Base-by-base conservation (phyloP, 2,113 vertebrate genomes). In the Triplophysa siluroides region DNA sequence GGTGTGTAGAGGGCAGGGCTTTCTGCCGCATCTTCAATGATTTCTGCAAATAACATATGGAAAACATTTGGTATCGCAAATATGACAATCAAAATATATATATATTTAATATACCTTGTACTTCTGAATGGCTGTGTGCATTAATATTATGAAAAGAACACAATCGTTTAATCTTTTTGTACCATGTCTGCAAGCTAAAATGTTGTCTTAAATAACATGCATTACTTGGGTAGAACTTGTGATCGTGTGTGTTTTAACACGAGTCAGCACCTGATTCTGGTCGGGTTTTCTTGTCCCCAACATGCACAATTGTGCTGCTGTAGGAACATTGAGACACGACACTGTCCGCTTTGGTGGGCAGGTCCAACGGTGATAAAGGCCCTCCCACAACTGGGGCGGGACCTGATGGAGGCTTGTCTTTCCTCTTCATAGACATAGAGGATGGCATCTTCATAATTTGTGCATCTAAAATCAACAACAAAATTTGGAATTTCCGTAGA, bases 241-340 rank as follows among this genome's bases (percentile, higher is more conserved):
- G 67, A 62, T 18, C n/a, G 8, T 69, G 80, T 67, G 60, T 47
- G 8, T 47, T 58, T 8, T 19, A 1, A 63, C 47, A 26, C 52
- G 72, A 18, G 41, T 73, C 80, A 81, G 71, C 94, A 98, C 97
- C 97, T 88, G 94, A 91, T 87, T 98, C 96, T 0, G 94, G 95
- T 10, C 94, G 95, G 5, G 90, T 73, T 88, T 98, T 99, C 90
- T 98, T 99, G 93, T 99, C 97, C 65, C 97, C 98, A 78, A 99
- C 96, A 3, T 99, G 98, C 61, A 99, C 97, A 78, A 98, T 95
- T 84, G 96, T 99, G 88, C 98, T 99, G 83, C 96, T 98, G 91
- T 98, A 98, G 91, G 96, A 98, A 92, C 97, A 98, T 87, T 96
- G 97, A 89, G 97, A 98, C 21, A 94, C 93, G 86, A 97, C 94